phyloP scores from a whole-genome alignment of 2,888 invertebrate genomes.

The Salticus scenicus region DNA sequence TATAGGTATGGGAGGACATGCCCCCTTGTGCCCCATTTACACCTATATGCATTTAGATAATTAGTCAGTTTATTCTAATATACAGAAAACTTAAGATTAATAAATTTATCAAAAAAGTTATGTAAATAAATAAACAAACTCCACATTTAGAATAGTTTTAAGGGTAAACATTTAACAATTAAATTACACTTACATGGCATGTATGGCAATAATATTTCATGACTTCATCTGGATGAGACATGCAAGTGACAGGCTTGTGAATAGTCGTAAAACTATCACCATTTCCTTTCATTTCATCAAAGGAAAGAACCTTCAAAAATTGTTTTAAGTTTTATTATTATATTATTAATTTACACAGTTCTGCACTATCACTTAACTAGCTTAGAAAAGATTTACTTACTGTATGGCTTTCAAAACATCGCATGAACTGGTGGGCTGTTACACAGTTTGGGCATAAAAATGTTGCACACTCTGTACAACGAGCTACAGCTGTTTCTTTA shows the following conservation, averaged over 20 bases:
- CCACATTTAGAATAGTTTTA: too few species aligned
- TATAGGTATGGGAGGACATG: too few species aligned
- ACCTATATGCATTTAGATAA: too few species aligned
- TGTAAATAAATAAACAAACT: too few species aligned
- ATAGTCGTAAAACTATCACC: conserved; percentile 85
- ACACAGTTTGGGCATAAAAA: conserved; percentile 95
- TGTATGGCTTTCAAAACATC: conserved; percentile 94
- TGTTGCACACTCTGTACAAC: conserved; percentile 95
- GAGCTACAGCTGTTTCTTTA: conserved; percentile 89
- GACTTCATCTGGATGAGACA: conserved; percentile 86
- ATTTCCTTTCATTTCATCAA: conserved; percentile 87
- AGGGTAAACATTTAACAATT: too few species aligned
- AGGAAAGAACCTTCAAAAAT: conserved; percentile 83
- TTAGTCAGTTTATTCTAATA: too few species aligned
- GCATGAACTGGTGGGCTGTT: conserved; percentile 96
- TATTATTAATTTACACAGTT: too few species aligned
- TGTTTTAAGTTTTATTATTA: too few species aligned
- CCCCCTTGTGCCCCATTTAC: too few species aligned
- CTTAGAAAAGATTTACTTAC: conserved; percentile 75
- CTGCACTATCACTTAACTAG: too few species aligned
- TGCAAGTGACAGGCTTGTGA: conserved; percentile 91
- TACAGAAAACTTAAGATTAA: too few species aligned
- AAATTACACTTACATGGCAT: conserved; percentile 80
- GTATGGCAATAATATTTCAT: conserved; percentile 91
- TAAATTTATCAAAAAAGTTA: too few species aligned